These are phyloP conservation scores for Mythimna vitellina DNA, from an alignment of 2,888 invertebrate species.

Conservation along the genomic window DNA sequence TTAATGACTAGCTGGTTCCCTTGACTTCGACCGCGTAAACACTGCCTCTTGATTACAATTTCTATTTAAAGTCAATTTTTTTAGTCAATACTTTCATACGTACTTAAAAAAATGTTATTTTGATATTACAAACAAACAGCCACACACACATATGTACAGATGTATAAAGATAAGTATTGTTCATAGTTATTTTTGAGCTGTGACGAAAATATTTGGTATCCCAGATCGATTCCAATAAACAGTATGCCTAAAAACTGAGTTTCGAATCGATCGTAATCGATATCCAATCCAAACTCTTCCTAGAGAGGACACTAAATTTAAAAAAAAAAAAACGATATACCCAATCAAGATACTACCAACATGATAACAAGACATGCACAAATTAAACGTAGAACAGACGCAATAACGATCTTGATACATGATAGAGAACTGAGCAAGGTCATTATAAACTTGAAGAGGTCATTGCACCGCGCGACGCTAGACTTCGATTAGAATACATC, in stretches of 20 bases:
- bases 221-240: background rate
- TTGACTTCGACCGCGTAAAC: too few species aligned
- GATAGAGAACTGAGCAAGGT: slow-evolving; percentile 53
- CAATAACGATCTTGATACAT: slow-evolving; percentile 48
- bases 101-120: too few species aligned
- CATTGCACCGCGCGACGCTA: slow-evolving; percentile 53
- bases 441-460: slow-evolving; percentile 54
- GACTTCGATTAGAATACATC: slow-evolving; percentile 51
- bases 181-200: background rate
- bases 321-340: slow-evolving; percentile 1
- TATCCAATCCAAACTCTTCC: background rate
- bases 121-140: too few species aligned
- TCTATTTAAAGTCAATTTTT: too few species aligned
- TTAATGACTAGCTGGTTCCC: too few species aligned
- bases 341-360: slow-evolving; percentile 32
- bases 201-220: background rate
- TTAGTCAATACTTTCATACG: too few species aligned
- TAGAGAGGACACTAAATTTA: background rate
- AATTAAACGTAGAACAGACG: slow-evolving; percentile 38
- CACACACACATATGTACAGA: too few species aligned
- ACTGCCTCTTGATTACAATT: too few species aligned
- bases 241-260: background rate
- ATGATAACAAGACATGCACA: slow-evolving; percentile 41
- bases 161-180: too few species aligned
- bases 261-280: background rate